phyloP scores from a whole-genome alignment of 2,888 invertebrate genomes.

The Eupithecia inturbata region DNA sequence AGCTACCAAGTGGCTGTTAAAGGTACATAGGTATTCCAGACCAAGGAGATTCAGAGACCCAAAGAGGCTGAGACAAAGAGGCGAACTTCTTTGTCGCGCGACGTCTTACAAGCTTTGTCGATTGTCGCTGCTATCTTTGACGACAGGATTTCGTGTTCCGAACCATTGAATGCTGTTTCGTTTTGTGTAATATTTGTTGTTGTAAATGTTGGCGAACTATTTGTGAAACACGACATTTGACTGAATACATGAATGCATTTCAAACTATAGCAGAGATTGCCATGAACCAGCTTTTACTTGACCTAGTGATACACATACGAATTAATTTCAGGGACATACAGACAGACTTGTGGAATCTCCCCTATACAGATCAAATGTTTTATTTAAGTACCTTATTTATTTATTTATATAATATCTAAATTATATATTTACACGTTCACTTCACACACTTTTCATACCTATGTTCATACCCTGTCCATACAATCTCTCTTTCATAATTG shows the following conservation, averaged over 20 bases:
- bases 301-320: not conserved
- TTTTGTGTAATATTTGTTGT: not conserved
- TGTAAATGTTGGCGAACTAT: conserved; percentile 1
- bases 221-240: not conserved
- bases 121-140: conserved; percentile 37
- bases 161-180: conserved; percentile 25
- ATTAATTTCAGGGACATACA: not conserved
- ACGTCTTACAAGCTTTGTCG: conserved; percentile 32
- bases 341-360: too few relatives aligned
- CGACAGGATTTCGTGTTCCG: conserved; percentile 20
- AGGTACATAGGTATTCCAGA: conserved; percentile 11
- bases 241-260: not conserved
- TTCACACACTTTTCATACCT: too few relatives aligned
- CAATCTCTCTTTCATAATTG: too few relatives aligned
- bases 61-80: conserved; percentile 52
- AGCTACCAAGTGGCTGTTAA: conserved; percentile 43
- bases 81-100: conserved; percentile 34
- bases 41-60: conserved; percentile 42
- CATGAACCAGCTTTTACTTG: not conserved
- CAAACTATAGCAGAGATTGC: not conserved
- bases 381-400: too few relatives aligned
- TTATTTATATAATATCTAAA: too few relatives aligned
- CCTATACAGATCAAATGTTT: too few relatives aligned
- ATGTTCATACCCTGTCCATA: too few relatives aligned
- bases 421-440: too few relatives aligned